Conservation (phyloP, 2,888 invertebrate genomes). For the Polietes domitor region DNA sequence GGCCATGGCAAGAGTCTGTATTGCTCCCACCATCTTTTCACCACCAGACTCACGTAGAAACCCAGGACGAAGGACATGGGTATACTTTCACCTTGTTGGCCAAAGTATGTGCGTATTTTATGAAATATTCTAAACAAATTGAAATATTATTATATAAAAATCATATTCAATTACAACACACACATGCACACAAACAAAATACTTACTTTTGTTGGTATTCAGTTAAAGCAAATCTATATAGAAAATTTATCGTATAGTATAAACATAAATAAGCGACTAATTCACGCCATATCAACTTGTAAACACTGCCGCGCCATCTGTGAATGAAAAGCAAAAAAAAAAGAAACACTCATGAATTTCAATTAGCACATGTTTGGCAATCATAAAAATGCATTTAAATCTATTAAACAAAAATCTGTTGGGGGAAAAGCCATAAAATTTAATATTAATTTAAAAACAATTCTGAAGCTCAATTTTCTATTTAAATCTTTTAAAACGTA, state of each 20-base stretch:
- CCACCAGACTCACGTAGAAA: conserved; percentile 95
- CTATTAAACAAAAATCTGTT: background rate
- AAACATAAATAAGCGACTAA: conserved; percentile 91
- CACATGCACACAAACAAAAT: background rate
- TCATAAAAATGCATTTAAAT: conserved; percentile 1
- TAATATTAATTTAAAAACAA: conserved; percentile 6
- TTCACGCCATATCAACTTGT: conserved; percentile 97
- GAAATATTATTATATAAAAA: too few species aligned
- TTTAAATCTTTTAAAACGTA: background rate
- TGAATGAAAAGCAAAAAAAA: conserved; percentile 68
- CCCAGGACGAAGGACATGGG: conserved; percentile 98
- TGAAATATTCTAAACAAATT: conserved; percentile 89
- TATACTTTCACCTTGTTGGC: conserved; percentile 93
- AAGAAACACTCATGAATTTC: conserved; percentile 7
- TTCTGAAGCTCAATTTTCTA: background rate
- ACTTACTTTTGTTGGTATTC: conserved; percentile 89
- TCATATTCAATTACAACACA: too few species aligned
- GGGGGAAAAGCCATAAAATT: conserved; percentile 3
- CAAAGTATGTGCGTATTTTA: conserved; percentile 92
- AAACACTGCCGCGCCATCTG: conserved; percentile 98
- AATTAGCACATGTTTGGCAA: conserved; percentile 17
- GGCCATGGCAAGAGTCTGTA: conserved; percentile 96
- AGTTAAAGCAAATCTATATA: conserved; percentile 92
- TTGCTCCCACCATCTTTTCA: conserved; percentile 97
- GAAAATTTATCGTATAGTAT: conserved; percentile 92